Conservation (phyloP, 1,140 invertebrate genomes). For the Dysdera silvatica region DNA sequence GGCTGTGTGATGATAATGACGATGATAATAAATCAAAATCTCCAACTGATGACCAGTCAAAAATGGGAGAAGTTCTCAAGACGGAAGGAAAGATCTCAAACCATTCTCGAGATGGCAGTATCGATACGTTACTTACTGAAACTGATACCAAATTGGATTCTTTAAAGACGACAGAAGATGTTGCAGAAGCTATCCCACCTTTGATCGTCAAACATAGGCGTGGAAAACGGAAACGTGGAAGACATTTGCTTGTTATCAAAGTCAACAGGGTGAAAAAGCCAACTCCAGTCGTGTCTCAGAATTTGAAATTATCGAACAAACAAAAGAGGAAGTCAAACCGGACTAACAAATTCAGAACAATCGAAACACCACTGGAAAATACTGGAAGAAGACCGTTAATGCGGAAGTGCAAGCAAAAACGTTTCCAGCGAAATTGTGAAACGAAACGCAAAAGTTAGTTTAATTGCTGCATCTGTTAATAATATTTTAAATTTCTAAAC, state of each 20-base stretch:
- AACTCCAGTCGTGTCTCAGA: not conserved
- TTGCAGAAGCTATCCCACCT: too few species aligned
- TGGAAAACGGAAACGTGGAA: conserved; percentile 14
- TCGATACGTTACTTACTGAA: too few species aligned
- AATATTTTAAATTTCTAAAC: not conserved
- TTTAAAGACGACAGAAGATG: too few species aligned
- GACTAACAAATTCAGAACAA: too few species aligned
- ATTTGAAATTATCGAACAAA: not conserved
- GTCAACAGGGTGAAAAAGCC: conserved; percentile 14
- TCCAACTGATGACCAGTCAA: too few species aligned
- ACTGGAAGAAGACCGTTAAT: conserved; percentile 8
- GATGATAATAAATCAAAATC: conserved; percentile 14
- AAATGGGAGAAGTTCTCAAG: not conserved
- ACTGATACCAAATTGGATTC: too few species aligned
- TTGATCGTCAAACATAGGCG: conserved; percentile 6
- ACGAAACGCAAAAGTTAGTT: conserved; percentile 4
- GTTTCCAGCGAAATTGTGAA: not conserved
- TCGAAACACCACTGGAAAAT: not conserved
- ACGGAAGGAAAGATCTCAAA: not conserved
- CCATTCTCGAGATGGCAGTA: too few species aligned
- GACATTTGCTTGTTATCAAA: conserved; percentile 26
- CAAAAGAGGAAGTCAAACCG: too few species aligned
- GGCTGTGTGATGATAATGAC: conserved; percentile 30
- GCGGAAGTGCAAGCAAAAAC: conserved; percentile 22
- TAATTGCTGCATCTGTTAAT: not conserved